Evolutionary conservation across 2,113 vertebrate genomes (phyloP).

Genomic region (Triplophysa dalaica): DNA sequence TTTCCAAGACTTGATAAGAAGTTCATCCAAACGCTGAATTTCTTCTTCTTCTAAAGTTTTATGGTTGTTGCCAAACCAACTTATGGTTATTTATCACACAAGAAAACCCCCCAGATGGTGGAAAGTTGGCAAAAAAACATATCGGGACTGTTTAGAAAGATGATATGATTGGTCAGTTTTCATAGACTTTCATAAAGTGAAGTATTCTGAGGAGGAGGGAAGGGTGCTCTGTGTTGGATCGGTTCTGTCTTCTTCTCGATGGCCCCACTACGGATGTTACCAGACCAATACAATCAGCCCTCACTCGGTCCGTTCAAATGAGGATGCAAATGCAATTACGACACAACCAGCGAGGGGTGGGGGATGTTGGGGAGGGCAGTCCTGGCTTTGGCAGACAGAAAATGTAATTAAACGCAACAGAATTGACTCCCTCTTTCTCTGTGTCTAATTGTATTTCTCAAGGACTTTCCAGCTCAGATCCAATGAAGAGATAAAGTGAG

Average conservation of each 20-base stretch:
- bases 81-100: no score
- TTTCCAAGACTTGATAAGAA: no score
- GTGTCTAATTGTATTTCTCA: slow-evolving; percentile 45
- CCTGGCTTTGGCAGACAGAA: slow-evolving; percentile 43
- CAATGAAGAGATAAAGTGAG: not conserved
- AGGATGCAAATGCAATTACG: slow-evolving; percentile 60
- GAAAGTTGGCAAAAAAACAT: no score
- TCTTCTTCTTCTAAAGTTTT: no score
- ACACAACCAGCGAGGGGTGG: slow-evolving; percentile 17
- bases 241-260: slow-evolving; percentile 38
- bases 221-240: not conserved
- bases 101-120: no score
- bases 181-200: not conserved
- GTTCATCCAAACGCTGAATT: no score
- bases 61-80: no score
- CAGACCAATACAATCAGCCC: slow-evolving; percentile 58
- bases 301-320: slow-evolving; percentile 57
- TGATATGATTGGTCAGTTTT: not conserved
- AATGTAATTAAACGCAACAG: slow-evolving; percentile 51
- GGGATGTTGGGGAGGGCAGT: slow-evolving; percentile 9
- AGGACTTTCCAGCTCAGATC: slow-evolving; percentile 40
- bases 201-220: not conserved
- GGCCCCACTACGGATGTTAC: slow-evolving; percentile 57
- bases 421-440: slow-evolving; percentile 36
- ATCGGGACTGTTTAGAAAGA: no score